Evolutionary conservation across 2,888 invertebrate genomes (phyloP), one percentile per base, ranked within the genome.

Genomic region (Atethmia centrago): DNA sequence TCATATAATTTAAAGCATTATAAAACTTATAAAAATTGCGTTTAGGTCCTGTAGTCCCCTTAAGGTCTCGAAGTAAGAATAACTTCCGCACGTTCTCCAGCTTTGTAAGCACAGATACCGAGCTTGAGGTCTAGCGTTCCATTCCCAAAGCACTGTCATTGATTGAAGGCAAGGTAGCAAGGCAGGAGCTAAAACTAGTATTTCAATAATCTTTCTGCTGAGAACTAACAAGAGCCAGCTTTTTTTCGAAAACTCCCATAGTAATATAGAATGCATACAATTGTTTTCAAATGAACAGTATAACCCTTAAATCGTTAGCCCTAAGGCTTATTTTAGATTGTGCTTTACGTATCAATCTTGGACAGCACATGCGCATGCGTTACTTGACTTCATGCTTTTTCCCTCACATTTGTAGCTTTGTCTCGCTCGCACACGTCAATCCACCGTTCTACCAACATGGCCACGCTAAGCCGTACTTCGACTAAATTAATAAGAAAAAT

Each of bases 361-460:
- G 68, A 70, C 8, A 74, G 19, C 14, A 65, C 42, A 25, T 82
- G 85, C 91, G 88, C 90, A 90, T 90, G 91, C 89, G 90, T 83
- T n/a, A n/a, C 59, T 64, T 70, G 62, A 67, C 61, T 55, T 68
- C 16, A 7, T 25, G 25, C 21, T 45, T 19, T 76, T 70, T 78
- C 74, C 10, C 58, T 74, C 65, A 21, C 8, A 56, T 61, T 42
- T 36, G 56, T 82, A 73, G 63, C 8, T 67, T 31, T 64, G 0
- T 92, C 91, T 91, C 91, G 79, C 88, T 92, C 86, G 84, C 90
- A 89, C 89, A 89, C 84, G 92, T 92, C 92, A 92, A 91, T 92
- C 92, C 92, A 91, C 94, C 93, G 94, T 94, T 93, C 90, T 93
- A 85, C 91, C 94, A 96, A 95, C 94, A 96, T 96, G 96, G 96